Base-by-base conservation (phyloP, 2,888 invertebrate genomes). In the Panopea generosa region DNA sequence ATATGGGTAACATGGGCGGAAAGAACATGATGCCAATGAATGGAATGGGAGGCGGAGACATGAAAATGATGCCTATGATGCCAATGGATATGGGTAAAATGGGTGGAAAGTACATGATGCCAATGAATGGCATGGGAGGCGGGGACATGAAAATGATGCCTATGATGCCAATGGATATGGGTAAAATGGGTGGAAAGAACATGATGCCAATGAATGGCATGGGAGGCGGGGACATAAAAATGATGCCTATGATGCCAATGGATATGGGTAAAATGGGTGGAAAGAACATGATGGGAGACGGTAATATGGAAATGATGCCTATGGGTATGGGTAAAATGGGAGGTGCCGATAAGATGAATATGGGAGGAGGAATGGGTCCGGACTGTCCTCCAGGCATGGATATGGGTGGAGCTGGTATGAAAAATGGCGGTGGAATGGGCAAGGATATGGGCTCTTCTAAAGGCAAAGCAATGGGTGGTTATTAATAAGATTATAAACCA, bases 371-470 rank as follows among this genome's bases (percentile, higher is more conserved):
- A 2, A 63, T 63, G 63, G 63, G 63, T 22, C 63, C 63, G 18
- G 63, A 63, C 29, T 63, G 63, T 65, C 65, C 65, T 45, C 65
- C 65, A 20, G 65, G 65, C 14, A 65, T 65, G 63, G 53, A 63
- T 43, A 63, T 53, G 55, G 55, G 43, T 27, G 63, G 62, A 33
- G 33, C 33, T 33, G 33, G 33, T 33, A 33, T 33, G 33, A 33
- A 33, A 33, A 33, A 33, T 33, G 33, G 33, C 33, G 33, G 33
- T 4, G 11, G 33, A 33, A 33, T 33, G 33, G 33, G 33, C 11
- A 33, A 7, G 33, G 11, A 33, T 33, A 33, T 33, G 33, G 33
- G 6, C 11, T 11, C 33, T 7, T 33, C 33, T 11, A 33, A 33
- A 7, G 33, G 33, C 33, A 33, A 7, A 11, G 11, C 4, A 11